A percentile compares a stretch with the other conserved stretches of the same genome.
Conservation (phyloP, 2,888 invertebrate species). For the Meteorus colon region DNA sequence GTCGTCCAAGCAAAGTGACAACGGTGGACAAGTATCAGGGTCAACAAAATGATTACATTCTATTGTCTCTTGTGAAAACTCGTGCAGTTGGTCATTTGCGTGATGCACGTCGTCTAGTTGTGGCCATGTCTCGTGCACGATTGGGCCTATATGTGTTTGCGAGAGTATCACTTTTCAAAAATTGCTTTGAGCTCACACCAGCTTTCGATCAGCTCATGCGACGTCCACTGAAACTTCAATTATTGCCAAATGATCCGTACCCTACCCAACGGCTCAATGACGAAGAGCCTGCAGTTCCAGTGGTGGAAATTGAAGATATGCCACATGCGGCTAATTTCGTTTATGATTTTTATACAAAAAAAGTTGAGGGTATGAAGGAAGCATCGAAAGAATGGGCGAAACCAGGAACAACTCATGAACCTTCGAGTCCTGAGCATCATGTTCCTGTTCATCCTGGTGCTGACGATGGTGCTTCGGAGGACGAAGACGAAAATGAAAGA, state of each 20-base stretch:
- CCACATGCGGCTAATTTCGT: slow-evolving; percentile 96
- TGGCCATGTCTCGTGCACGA: slow-evolving; percentile 97
- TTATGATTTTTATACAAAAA: slow-evolving; percentile 90
- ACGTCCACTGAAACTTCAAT: slow-evolving; percentile 85
- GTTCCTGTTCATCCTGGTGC: slow-evolving; percentile 82
- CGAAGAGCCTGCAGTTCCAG: slow-evolving; percentile 72
- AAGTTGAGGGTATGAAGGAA: slow-evolving; percentile 80
- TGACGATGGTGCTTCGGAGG: slow-evolving; percentile 78
- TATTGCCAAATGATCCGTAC: slow-evolving; percentile 87
- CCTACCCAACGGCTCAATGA: slow-evolving; percentile 80
- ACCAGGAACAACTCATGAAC: slow-evolving; percentile 77
- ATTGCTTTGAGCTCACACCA: slow-evolving; percentile 97
- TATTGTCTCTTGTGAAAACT: slow-evolving; percentile 96
- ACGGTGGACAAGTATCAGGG: slow-evolving; percentile 99
- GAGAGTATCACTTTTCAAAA: slow-evolving; percentile 91
- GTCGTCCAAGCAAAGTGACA: slow-evolving; percentile 91
- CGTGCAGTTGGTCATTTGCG: slow-evolving; percentile 98
- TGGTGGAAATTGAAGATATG: slow-evolving; percentile 87
- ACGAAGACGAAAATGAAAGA: slow-evolving; percentile 69
- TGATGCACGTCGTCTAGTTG: slow-evolving; percentile 96
- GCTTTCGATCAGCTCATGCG: slow-evolving; percentile 93
- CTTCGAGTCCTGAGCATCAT: slow-evolving; percentile 76
- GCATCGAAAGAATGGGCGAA: slow-evolving; percentile 77
- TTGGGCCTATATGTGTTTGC: slow-evolving; percentile 98
- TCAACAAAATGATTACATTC: slow-evolving; percentile 98